phyloP scores from a whole-genome alignment of 2,888 invertebrate species.

The Poecilobothrus nobilitatus region DNA sequence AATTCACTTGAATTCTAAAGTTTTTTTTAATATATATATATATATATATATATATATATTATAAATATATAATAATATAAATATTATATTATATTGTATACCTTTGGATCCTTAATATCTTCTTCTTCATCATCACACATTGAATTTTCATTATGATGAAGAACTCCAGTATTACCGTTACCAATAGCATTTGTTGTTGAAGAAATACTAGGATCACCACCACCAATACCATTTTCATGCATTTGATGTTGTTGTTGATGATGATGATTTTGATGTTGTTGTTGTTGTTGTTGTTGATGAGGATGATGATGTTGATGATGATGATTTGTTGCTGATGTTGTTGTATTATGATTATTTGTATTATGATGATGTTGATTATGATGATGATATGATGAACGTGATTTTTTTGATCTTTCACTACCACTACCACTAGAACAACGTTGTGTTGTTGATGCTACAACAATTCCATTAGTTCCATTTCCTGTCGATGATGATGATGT shows the following conservation, averaged over 20 bases:
- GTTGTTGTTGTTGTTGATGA: slow-evolving; percentile 41
- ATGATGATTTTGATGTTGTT: slow-evolving; percentile 34
- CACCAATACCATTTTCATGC: slow-evolving; percentile 18
- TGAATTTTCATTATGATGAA: slow-evolving; percentile 3
- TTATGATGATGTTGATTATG: slow-evolving; percentile 25
- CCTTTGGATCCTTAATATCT: slow-evolving; percentile 5
- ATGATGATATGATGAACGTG: slow-evolving; percentile 25
- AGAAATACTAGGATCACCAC: slow-evolving; percentile 28
- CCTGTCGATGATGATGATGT: background rate
- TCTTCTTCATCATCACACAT: slow-evolving; percentile 5
- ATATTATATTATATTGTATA: no score
- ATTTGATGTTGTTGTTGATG: slow-evolving; percentile 30
- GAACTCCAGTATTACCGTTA: background rate
- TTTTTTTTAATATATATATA: no score
- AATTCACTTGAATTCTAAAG: no score
- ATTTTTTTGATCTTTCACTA: slow-evolving; percentile 9
- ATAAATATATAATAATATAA: no score
- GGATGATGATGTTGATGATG: slow-evolving; percentile 37
- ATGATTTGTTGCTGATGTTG: slow-evolving; percentile 26
- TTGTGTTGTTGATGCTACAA: background rate
- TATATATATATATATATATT: no score
- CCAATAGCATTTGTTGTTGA: slow-evolving; percentile 34
- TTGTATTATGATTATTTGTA: slow-evolving; percentile 25
- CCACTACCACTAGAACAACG: background rate
- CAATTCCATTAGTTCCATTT: no score